Evolutionary conservation across 64 coral and sea anemone species (phyloP).

Genomic region (Porites australiensis): DNA sequence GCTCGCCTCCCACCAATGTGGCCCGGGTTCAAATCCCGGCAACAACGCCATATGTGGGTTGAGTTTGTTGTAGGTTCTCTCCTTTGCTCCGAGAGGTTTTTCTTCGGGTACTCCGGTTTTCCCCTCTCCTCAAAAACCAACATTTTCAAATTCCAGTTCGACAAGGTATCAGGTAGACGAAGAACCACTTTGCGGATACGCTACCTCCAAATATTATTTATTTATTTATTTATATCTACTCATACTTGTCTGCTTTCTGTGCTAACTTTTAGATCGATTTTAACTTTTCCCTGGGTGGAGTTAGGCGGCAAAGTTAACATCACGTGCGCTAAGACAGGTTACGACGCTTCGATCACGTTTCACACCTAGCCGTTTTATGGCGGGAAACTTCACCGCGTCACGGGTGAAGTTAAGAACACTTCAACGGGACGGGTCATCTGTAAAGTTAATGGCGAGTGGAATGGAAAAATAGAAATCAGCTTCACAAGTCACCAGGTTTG

Average conservation of each 20-base stretch:
- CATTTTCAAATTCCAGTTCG: too few relatives aligned
- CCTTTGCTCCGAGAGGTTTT: too few relatives aligned
- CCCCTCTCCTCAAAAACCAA: too few relatives aligned
- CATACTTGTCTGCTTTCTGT: not conserved
- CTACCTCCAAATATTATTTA: too few relatives aligned
- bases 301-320: conserved; percentile 97
- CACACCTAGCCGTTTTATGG: conserved; percentile 98
- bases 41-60: too few relatives aligned
- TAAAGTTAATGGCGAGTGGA: conserved; percentile 97
- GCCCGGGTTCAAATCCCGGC: too few relatives aligned
- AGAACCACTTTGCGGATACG: too few relatives aligned
- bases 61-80: too few relatives aligned
- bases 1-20: too few relatives aligned
- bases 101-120: too few relatives aligned
- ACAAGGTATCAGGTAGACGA: too few relatives aligned
- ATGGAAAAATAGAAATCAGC: conserved; percentile 81
- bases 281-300: conserved; percentile 96
- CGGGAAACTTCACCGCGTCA: conserved; percentile 88
- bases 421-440: conserved; percentile 86
- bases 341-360: conserved; percentile 91
- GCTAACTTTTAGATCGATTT: conserved; percentile 80
- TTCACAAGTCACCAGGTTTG: conserved; percentile 91
- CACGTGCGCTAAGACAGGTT: conserved; percentile 91
- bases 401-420: conserved; percentile 92
- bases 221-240: too few relatives aligned